phyloP scores from a whole-genome alignment of 2,888 invertebrate species.

The Abrostola triplasia region DNA sequence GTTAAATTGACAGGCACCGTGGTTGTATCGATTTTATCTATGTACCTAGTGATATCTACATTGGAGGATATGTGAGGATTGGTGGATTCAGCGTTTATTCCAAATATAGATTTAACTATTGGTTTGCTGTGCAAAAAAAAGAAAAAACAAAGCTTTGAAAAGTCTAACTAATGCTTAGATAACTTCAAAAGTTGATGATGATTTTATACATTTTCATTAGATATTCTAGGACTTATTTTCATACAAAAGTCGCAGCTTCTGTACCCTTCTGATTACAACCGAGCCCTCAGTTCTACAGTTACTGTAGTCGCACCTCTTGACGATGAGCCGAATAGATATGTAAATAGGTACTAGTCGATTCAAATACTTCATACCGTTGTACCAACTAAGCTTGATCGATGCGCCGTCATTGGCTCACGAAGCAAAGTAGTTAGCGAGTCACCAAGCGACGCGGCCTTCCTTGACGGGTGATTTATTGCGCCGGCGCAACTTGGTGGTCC shows the following conservation, averaged over 20 bases:
- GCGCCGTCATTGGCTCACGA: constrained; percentile 48
- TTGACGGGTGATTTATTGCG: constrained; percentile 62
- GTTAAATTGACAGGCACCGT: constrained; percentile 28
- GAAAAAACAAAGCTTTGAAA: too few species aligned
- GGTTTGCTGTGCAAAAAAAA: too few species aligned
- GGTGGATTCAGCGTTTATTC: constrained; percentile 22
- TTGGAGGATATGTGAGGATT: too few species aligned
- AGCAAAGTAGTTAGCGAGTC: constrained; percentile 61
- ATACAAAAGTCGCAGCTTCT: too few species aligned
- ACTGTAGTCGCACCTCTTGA: too few species aligned
- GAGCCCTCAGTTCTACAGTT: too few species aligned
- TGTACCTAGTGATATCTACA: constrained; percentile 13
- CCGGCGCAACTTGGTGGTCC: constrained; percentile 59
- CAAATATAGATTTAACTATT: too few species aligned
- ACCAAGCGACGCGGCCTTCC: constrained; percentile 56
- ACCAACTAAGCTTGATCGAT: constrained; percentile 50
- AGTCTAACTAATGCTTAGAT: too few species aligned
- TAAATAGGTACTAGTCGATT: constrained; percentile 25
- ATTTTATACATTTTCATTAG: too few species aligned
- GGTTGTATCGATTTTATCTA: constrained; percentile 21
- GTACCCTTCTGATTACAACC: too few species aligned
- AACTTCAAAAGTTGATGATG: too few species aligned
- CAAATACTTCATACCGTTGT: constrained; percentile 47
- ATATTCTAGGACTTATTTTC: too few species aligned
- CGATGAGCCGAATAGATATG: background rate